Percentiles rank a stretch among this genome's conserved stretches.
phyloP scores from a whole-genome alignment of 1,140 invertebrate species.

The Euwallacea fornicatus region DNA sequence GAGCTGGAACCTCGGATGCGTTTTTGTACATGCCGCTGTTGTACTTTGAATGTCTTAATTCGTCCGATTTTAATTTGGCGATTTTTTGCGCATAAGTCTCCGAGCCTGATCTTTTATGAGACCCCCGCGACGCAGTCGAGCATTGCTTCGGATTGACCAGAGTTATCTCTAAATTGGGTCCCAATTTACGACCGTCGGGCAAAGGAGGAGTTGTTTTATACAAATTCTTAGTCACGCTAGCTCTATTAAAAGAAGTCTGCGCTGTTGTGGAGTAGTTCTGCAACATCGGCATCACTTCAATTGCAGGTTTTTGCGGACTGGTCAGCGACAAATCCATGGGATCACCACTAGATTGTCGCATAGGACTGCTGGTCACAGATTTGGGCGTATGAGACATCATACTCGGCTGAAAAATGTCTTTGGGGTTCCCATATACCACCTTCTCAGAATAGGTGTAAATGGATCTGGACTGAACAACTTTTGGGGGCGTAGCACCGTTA shows the following conservation, averaged over 20 bases:
- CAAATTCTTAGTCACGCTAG: conserved; percentile 41
- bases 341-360: conserved; percentile 51
- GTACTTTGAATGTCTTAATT: conserved; percentile 32
- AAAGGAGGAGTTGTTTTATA: conserved; percentile 42
- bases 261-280: conserved; percentile 17
- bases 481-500: conserved; percentile 55
- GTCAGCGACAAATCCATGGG: conserved; percentile 59
- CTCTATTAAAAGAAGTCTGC: conserved; percentile 40
- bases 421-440: conserved; percentile 71
- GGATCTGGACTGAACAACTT: conserved; percentile 65
- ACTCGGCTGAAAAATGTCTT: conserved; percentile 62
- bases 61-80: conserved; percentile 23
- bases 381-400: conserved; percentile 45
- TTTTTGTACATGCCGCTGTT: conserved; percentile 29
- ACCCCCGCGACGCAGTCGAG: neutral
- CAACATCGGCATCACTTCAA: conserved; percentile 58
- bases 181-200: conserved; percentile 52
- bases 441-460: conserved; percentile 65
- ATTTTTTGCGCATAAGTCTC: conserved; percentile 29
- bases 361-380: conserved; percentile 51
- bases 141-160: conserved; percentile 53
- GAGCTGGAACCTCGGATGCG: conserved; percentile 20
- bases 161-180: conserved; percentile 64
- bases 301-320: conserved; percentile 52
- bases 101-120: conserved; percentile 33